Percentiles rank a stretch among this genome's conserved stretches.
Evolutionary conservation across 2,888 invertebrate species (phyloP).

Genomic region (Neoitamus cyanurus): DNA sequence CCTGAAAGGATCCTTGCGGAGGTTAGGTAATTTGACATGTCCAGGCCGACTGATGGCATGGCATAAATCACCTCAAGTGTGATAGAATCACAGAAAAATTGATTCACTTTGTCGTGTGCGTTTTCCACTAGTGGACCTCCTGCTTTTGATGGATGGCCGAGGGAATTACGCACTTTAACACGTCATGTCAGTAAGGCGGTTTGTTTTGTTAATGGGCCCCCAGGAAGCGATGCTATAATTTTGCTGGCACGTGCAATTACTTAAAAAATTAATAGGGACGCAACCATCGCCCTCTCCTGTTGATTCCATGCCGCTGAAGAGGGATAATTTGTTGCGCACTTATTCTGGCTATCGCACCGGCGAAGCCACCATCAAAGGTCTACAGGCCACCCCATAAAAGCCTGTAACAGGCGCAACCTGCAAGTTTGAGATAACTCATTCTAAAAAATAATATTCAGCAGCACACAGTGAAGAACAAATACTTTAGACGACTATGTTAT

Average conservation of each 20-base stretch:
- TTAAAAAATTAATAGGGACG: background rate
- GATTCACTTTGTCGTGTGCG: conserved; percentile 37
- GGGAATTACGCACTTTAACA: conserved; percentile 44
- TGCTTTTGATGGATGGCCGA: conserved; percentile 32
- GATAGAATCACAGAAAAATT: conserved; percentile 43
- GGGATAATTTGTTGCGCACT: background rate
- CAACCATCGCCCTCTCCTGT: background rate
- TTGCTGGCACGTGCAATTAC: background rate
- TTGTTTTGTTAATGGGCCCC: background rate
- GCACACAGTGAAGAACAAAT: no score
- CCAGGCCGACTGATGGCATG: background rate
- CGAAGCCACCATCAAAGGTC: background rate
- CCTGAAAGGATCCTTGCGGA: conserved; percentile 3
- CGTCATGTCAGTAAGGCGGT: conserved; percentile 37
- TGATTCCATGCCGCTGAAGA: background rate
- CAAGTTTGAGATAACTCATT: no score
- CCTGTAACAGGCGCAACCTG: no score
- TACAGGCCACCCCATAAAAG: no score
- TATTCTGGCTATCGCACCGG: background rate
- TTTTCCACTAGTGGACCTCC: conserved; percentile 7
- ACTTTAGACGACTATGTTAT: no score
- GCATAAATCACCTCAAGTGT: conserved; percentile 40
- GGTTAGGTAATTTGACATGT: conserved; percentile 18
- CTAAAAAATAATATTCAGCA: no score
- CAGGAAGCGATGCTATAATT: conserved; percentile 22